Evolutionary conservation across 2,797 vertebrate genomes (phyloP), one percentile per base, ranked within the genome.

Genomic region (Pyrocephalus nanus): DNA sequence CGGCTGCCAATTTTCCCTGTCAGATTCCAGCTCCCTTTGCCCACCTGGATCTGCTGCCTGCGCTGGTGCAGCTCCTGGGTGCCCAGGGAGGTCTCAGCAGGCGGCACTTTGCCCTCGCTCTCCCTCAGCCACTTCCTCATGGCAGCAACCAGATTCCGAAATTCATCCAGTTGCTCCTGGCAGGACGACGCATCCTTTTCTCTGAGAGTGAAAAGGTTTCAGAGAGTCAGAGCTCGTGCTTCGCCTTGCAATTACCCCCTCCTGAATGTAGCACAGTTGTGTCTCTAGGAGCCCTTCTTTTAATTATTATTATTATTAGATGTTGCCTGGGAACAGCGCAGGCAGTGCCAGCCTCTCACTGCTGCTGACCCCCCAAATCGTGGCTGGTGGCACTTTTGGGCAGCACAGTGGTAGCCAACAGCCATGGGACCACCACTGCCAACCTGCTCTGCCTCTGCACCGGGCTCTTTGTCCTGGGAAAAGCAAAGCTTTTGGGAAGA

Each of bases 121-220:
- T 98, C 98, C 97, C 98, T 99, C 55, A 99, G 97, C 99, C 99
- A 99, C 97, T 99, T 98, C 97, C 98, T 98, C 93, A 99, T 67
- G 75, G 98, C 97, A 43, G 98, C 97, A 2, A 99, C 98, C 96
- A 99, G 97, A 74, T 97, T 97, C 34, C 98, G 98, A 98, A 99
- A 99, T 69, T 98, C 98, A 1, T 97, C 98, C 95, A 99, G 97
- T 89, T 98, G 98, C 94, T 99, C 98, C 97, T 98, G 99, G 92
- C 99, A 99, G 95, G 97, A 98, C 53, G 98, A 98, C 7, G 99
- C 98, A 84, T 99, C 98, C 74, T 97, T 97, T 93, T 99, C 98
- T 96, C 99, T 99, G 97, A 18, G 69, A 96, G 77, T 47, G 76
- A 95, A 97, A 92, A 95, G 42, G 50, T 92, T 95, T 80, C 7